Base-by-base conservation (phyloP, 2,888 invertebrate genomes). In the Scaeva pyrastri region DNA sequence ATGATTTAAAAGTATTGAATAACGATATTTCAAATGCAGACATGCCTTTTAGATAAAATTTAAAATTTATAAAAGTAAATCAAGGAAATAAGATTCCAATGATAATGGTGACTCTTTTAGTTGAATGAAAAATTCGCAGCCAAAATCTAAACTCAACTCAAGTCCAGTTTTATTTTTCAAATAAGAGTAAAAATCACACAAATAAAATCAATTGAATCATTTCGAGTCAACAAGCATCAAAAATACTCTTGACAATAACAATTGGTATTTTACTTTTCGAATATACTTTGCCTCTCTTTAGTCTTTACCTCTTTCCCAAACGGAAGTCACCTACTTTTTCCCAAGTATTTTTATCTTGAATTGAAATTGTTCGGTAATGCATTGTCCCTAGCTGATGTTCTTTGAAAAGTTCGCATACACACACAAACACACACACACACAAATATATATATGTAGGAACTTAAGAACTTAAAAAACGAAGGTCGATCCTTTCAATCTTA, bases 321-420 rank as follows among this genome's bases (percentile, higher is more conserved):
- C 36, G 58, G 36, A 58, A 39, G 48, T 55, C 39, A 21, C 23
- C 36, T 48, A 48, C 39, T 52, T 78, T 73, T 43, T 14, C 14
- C 6, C 23, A 68, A 55, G 50, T 60, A 85, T 64, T 76, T 31
- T 68, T 72, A 76, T 64, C 68, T 80, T 31, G 72, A 80, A 76
- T 85, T 85, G 80, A 72, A 85, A 80, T 80, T 75, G 52, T 75
- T 76, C 52, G 68, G 66, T 68, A 80, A 76, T 76, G 68, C 58
- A 71, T 72, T 50, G 55, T 78, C 52, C 41, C 55, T 36, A 31
- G 31, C 3, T 31, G 31, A 31, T 73, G 77, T 50, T 75, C 48
- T 66, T 36, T 60, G 19, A 21, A 64, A 60, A 68, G 19, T 56
- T 19, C 55, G 5, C 50, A 45, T 26, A 19, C 36, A 31, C 56